Evolutionary conservation across 2,888 invertebrate species (phyloP), one percentile per base, ranked within the genome.

Genomic region (Pachymerium ferrugineum): DNA sequence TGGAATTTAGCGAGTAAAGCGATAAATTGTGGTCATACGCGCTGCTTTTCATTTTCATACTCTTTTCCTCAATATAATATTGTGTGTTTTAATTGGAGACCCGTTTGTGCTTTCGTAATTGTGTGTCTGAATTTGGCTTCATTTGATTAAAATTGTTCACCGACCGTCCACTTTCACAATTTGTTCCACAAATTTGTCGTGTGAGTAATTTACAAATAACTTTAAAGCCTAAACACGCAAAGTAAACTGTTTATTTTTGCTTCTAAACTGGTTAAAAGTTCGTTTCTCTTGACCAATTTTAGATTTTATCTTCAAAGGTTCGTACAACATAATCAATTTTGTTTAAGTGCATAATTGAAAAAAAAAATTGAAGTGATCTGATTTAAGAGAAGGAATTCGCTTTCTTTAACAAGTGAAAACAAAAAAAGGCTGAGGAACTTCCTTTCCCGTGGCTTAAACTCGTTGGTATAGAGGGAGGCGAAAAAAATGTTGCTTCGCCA

Each of bases 401-500:
- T 22, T 6, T 4, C 47, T 47, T 47, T 47, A 47, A 47, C 16
- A 19, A 22, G 16, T 38, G 3, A 6, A 47, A 16, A 19, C 16
- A 16, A 22, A 19, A 47, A 19, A 47, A 3, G 47, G 16, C 2
- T 25, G 25, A 47, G 47, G 47, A 47, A 54, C 22, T 54, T 54
- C n/a, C n/a, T n/a, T n/a, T n/a, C n/a, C n/a, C n/a, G n/a, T n/a
- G n/a, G n/a, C n/a, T n/a, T n/a, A 25, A 54, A 54, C 54, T 62
- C 28, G 62, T 62, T n/a, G 62, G 14, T 22, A 62, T 12, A 38
- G 38, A 38, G 54, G 22, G 54, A 47, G 47, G 10, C 6, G 47
- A 54, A 25, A 62, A 62, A 62, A 62, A 62, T 62, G 12, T 62
- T 62, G 62, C 28, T 62, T 62, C n/a, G 25, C 62, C n/a, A 62